phyloP scores from a whole-genome alignment of 1,140 invertebrate genomes.

The Drosophila nannoptera region DNA sequence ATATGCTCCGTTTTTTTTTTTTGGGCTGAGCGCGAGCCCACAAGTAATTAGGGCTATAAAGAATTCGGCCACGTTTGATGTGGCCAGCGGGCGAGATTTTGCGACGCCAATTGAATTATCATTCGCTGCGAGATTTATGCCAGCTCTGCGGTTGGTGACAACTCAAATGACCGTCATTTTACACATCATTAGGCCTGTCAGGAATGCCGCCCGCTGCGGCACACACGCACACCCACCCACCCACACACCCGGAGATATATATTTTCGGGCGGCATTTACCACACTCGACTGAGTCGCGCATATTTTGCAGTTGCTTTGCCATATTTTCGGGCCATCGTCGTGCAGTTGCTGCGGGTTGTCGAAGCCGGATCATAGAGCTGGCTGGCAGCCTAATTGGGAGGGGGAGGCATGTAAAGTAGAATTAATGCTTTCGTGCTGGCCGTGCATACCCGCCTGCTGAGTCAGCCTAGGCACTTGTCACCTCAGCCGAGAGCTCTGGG shows the following conservation, averaged over 20 bases:
- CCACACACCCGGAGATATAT: background rate
- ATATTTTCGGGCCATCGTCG: too few species aligned
- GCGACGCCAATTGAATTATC: slow-evolving; percentile 41
- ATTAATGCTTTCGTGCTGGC: background rate
- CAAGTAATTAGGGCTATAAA: slow-evolving; percentile 36
- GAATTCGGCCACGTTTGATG: slow-evolving; percentile 4
- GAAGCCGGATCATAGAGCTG: slow-evolving; percentile 51
- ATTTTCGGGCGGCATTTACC: slow-evolving; percentile 24
- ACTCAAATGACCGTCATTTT: slow-evolving; percentile 62
- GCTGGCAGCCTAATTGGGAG: slow-evolving; percentile 63
- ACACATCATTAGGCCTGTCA: slow-evolving; percentile 72
- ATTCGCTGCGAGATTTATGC: slow-evolving; percentile 50
- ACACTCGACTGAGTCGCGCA: slow-evolving; percentile 45
- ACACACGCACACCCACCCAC: background rate
- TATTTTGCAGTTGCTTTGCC: slow-evolving; percentile 48
- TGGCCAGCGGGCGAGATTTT: slow-evolving; percentile 10
- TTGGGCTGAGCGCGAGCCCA: background rate
- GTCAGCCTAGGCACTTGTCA: too few species aligned
- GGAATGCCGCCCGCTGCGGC: slow-evolving; percentile 5
- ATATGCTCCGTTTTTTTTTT: background rate
- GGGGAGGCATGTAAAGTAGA: background rate
- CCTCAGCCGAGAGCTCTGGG: too few species aligned
- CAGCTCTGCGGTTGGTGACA: slow-evolving; percentile 34
- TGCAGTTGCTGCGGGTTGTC: slow-evolving; percentile 7
- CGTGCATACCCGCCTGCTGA: too few species aligned